These are phyloP conservation scores for Phyto melanocephala DNA, from an alignment of 2,888 invertebrate species.

Conservation along the genomic window DNA sequence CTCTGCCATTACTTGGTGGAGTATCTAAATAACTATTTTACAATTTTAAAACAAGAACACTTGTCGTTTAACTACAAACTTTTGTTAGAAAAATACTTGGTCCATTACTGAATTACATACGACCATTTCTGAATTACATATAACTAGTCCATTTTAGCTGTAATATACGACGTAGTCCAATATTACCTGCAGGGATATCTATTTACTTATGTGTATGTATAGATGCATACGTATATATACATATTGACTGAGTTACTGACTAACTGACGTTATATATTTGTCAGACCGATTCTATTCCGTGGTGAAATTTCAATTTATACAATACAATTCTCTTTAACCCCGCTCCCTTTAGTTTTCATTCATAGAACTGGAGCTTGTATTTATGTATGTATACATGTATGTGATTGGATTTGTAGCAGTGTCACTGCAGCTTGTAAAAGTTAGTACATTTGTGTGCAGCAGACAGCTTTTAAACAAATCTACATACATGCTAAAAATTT, in stretches of 20 bases:
- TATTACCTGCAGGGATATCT: too few species aligned
- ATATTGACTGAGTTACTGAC: not conserved
- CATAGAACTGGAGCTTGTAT: constrained; percentile 11
- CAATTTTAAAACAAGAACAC: too few species aligned
- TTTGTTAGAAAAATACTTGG: too few species aligned
- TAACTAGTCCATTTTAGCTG: too few species aligned
- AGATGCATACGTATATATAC: not conserved
- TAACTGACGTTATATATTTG: constrained; percentile 30
- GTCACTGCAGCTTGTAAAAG: constrained; percentile 29
- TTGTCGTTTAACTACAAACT: too few species aligned
- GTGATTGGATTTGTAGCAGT: constrained; percentile 34
- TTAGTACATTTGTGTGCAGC: not conserved
- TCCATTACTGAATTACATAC: too few species aligned
- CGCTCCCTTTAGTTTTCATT: not conserved
- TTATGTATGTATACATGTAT: not conserved
- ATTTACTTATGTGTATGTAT: too few species aligned
- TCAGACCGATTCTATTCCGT: constrained; percentile 40
- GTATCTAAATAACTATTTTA: too few species aligned
- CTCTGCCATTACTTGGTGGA: too few species aligned
- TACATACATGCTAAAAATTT: constrained; percentile 30
- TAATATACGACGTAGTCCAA: too few species aligned
- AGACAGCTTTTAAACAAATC: not conserved
- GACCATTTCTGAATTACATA: too few species aligned
- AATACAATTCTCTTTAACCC: not conserved
- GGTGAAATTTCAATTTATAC: constrained; percentile 44